phyloP scores from a whole-genome alignment of 1,140 invertebrate genomes.

The Listronotus oregonensis region DNA sequence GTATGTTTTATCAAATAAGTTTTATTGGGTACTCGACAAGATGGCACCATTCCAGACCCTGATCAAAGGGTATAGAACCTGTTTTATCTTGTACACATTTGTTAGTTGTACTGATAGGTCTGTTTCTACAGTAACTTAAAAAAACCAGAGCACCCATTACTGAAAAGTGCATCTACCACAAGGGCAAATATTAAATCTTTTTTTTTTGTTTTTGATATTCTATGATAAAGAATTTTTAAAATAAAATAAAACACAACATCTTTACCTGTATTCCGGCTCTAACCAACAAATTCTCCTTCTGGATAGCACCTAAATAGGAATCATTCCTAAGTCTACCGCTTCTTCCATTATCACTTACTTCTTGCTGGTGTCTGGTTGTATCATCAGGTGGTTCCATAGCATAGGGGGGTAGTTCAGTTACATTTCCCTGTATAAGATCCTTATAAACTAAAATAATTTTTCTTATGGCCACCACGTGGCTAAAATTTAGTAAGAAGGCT shows the following conservation, averaged over 20 bases:
- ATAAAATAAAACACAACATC: not conserved
- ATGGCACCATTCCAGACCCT: too few relatives aligned
- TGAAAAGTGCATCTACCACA: too few relatives aligned
- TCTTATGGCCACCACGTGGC: slow-evolving; percentile 83
- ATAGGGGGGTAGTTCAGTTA: slow-evolving; percentile 81
- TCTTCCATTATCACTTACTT: slow-evolving; percentile 60
- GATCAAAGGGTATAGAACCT: too few relatives aligned
- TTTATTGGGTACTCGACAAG: too few relatives aligned
- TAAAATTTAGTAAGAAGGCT: slow-evolving; percentile 88
- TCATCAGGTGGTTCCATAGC: slow-evolving; percentile 80
- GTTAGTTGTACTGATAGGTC: too few relatives aligned
- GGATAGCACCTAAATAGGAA: slow-evolving; percentile 80
- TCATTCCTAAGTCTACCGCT: slow-evolving; percentile 75
- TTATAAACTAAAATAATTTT: slow-evolving; percentile 93
- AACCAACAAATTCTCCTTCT: slow-evolving; percentile 77
- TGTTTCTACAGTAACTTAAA: too few relatives aligned
- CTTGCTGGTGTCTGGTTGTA: slow-evolving; percentile 33
- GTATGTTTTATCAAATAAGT: too few relatives aligned
- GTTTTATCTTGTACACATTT: not conserved
- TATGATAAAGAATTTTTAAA: too few relatives aligned
- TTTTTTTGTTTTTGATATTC: too few relatives aligned
- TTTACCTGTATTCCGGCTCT: slow-evolving; percentile 74
- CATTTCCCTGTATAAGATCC: slow-evolving; percentile 88
- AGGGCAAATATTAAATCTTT: too few relatives aligned
- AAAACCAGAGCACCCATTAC: too few relatives aligned